A percentile compares a stretch with the other conserved stretches of the same genome.
Conservation (phyloP, 2,113 vertebrate genomes). For the Penelope pileata region DNA sequence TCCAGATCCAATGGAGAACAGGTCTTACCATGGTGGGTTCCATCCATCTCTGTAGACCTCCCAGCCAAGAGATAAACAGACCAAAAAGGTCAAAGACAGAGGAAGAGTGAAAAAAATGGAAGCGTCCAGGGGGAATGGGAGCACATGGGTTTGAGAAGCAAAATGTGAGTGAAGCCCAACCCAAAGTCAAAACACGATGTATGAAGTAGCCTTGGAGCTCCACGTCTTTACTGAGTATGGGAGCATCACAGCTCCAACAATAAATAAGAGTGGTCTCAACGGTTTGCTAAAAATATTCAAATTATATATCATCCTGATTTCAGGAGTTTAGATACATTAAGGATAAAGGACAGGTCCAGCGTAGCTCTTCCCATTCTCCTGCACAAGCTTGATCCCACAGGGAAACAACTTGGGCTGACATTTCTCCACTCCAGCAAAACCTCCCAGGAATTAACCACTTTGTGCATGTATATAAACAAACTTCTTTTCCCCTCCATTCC, state of each 20-base stretch:
- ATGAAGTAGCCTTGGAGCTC: not conserved
- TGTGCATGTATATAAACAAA: accelerated
- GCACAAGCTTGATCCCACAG: not conserved
- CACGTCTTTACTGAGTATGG: not conserved
- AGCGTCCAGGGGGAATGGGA: not conserved
- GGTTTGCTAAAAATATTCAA: accelerated
- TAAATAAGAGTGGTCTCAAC: not conserved
- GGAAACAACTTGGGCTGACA: not conserved
- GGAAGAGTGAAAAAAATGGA: not conserved
- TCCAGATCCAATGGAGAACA: not conserved
- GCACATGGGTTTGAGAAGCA: accelerated
- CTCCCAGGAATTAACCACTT: conserved; percentile 2
- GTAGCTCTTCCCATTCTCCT: not conserved
- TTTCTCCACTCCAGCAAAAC: not conserved
- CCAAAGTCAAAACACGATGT: not conserved
- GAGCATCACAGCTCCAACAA: not conserved
- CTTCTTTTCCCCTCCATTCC: accelerated
- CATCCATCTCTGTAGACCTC: not conserved
- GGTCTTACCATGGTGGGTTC: not conserved
- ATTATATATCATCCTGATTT: not conserved
- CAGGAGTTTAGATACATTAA: not conserved
- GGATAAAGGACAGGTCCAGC: not conserved
- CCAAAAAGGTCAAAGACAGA: not conserved
- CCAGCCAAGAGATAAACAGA: not conserved
- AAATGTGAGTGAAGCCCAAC: not conserved